Evolutionary conservation across 2,113 vertebrate species (phyloP).

Genomic region (Archilochus colubris): DNA sequence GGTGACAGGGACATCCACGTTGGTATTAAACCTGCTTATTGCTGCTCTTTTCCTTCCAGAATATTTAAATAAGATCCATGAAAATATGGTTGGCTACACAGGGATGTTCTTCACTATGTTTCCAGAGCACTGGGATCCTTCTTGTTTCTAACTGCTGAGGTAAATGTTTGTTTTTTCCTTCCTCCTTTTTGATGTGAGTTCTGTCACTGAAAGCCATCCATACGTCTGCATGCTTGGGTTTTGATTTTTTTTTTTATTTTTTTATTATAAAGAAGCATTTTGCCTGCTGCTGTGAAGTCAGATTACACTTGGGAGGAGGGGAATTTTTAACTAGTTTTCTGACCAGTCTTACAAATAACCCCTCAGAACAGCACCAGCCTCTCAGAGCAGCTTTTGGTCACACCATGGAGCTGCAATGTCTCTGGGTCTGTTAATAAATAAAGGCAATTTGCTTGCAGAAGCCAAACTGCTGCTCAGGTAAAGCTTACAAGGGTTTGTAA

Average conservation of each 20-base stretch:
- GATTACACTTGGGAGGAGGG: background rate
- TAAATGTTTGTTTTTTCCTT: background rate
- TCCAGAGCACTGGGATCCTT: background rate
- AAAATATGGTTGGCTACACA: background rate
- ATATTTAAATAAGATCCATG: background rate
- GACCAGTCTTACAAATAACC: background rate
- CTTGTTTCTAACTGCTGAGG: background rate
- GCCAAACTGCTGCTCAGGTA: background rate
- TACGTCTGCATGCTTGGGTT: background rate
- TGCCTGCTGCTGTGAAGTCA: background rate
- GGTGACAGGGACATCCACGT: background rate
- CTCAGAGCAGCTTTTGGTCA: accelerated
- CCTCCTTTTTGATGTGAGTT: background rate
- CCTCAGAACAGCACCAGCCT: accelerated
- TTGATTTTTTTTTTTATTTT: no score
- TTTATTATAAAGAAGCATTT: background rate
- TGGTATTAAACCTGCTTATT: background rate
- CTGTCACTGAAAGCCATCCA: accelerated
- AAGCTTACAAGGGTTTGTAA: background rate
- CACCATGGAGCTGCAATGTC: accelerated
- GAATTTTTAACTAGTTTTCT: background rate
- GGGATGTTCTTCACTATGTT: background rate
- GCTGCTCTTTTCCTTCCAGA: background rate
- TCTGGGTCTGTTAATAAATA: background rate
- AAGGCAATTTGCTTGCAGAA: background rate